phyloP scores from a whole-genome alignment of 2,888 invertebrate species.

The Malthinus flaveolus region DNA sequence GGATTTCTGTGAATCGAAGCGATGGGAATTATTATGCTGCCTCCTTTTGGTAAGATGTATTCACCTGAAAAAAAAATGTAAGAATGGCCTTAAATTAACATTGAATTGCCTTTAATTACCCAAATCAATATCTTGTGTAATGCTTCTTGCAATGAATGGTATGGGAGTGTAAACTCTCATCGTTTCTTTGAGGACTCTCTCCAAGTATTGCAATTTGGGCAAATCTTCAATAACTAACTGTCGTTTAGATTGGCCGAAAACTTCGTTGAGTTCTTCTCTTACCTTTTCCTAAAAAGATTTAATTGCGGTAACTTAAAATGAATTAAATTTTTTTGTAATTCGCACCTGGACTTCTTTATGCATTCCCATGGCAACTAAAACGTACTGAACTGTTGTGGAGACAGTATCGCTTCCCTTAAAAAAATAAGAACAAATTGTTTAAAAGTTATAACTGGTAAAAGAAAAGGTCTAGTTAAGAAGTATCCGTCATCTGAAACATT shows the following conservation, averaged over 20 bases:
- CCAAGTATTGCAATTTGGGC: slow-evolving; percentile 45
- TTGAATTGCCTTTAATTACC: slow-evolving; percentile 39
- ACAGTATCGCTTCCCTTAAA: background rate
- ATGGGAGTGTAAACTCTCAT: slow-evolving; percentile 44
- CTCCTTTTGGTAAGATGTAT: background rate
- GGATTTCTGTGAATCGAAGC: slow-evolving; percentile 57
- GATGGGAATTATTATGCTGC: slow-evolving; percentile 52
- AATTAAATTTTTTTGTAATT: background rate
- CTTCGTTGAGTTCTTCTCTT: slow-evolving; percentile 43
- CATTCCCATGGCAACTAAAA: background rate
- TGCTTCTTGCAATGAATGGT: slow-evolving; percentile 39
- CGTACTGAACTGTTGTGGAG: background rate
- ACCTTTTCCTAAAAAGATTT: slow-evolving; percentile 41
- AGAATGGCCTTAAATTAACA: background rate
- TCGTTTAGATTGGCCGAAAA: slow-evolving; percentile 37
- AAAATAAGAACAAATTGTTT: background rate
- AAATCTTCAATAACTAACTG: slow-evolving; percentile 44
- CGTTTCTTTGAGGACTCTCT: slow-evolving; percentile 44
- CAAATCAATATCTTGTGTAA: slow-evolving; percentile 38
- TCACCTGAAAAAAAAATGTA: background rate
- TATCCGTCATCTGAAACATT: no score
- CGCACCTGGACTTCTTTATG: background rate
- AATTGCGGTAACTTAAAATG: background rate
- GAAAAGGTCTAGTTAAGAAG: no score
- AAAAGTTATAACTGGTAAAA: background rate